Percentiles rank a stretch among this genome's conserved stretches.
phyloP scores from a whole-genome alignment of 2,888 invertebrate species.

The Metacarcinus magister region DNA sequence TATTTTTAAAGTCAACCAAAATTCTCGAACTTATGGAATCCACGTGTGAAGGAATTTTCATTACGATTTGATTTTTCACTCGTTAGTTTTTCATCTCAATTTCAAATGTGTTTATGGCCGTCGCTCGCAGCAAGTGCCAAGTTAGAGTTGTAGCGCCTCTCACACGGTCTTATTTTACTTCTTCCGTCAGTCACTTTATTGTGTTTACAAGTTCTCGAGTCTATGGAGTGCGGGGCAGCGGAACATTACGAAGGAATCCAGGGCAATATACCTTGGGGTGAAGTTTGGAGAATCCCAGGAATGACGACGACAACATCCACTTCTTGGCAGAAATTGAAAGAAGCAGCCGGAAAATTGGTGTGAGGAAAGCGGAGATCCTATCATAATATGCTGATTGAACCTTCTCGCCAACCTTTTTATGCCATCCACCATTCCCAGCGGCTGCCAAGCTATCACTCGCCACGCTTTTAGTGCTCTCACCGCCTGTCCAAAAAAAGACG shows the following conservation, averaged over 20 bases:
- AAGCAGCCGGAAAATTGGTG: constrained; percentile 67
- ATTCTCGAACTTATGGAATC: constrained; percentile 9
- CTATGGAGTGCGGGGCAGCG: background rate
- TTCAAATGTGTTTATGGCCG: constrained; percentile 33
- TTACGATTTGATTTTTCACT: constrained; percentile 9
- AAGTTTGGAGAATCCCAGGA: background rate
- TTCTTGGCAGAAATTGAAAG: constrained; percentile 67
- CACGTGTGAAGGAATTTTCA: constrained; percentile 4
- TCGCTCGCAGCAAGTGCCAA: background rate
- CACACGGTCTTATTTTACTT: background rate
- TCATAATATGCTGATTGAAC: constrained; percentile 72
- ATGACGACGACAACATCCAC: constrained; percentile 31
- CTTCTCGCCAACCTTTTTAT: constrained; percentile 13
- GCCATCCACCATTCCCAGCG: constrained; percentile 17
- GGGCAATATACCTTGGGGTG: background rate
- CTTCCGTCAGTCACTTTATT: background rate
- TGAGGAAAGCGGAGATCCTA: constrained; percentile 55
- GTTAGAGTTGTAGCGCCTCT: background rate
- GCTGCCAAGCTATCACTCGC: background rate
- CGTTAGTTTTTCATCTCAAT: constrained; percentile 51
- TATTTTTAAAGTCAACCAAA: background rate
- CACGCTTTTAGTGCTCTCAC: background rate
- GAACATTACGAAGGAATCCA: background rate
- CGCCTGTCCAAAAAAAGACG: background rate
- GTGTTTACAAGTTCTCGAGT: background rate